Evolutionary conservation across 2,888 invertebrate genomes (phyloP), one percentile per base, ranked within the genome.

Genomic region (Hemicrepidius hirtus): DNA sequence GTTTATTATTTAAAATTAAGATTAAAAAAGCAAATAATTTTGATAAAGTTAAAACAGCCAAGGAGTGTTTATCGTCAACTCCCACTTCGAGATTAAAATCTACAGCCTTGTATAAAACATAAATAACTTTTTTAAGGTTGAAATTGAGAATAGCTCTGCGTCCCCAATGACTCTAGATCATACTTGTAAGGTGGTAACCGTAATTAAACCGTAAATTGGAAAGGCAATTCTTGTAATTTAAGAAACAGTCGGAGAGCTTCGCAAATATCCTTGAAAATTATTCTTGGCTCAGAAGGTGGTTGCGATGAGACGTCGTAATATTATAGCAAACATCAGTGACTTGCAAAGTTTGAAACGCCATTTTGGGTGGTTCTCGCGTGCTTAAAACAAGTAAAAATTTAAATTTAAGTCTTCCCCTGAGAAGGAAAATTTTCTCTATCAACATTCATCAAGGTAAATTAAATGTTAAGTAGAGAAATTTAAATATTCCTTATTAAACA

Each of bases 211-310:
- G 3, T 20, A 20, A 46, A 46, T 18, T 46, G 20, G 9, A 9
- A 32, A 32, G 18, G 46, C 46, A 18, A 4, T 44, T 44, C 20
- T 46, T 3, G 16, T 46, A 46, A 46, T 46, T 57, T 57, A 37
- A 20, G 37, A 57, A 57, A 20, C 20, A 20, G 57, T 18, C 57
- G 9, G 57, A 57, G 21, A 57, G 57, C 20, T 20, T 57, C 32
- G 21, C 50, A 44, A 57, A 66, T 66, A 57, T 66, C 66, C 55
- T 41, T 28, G 53, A 55, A 32, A 66, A 55, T 57, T 66, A 57
- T 41, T 57, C 66, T 66, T 66, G 66, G 57, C 66, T 57, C 57
- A 41, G n/a, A n/a, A 49, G 40, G 55, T 21, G 41, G 57, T 66
- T 66, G 13, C 57, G 20, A 35, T n/a, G n/a, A n/a, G n/a, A n/a